These are phyloP conservation scores for Pterostichus madidus DNA, from an alignment of 2,888 invertebrate genomes.

Conservation along the genomic window DNA sequence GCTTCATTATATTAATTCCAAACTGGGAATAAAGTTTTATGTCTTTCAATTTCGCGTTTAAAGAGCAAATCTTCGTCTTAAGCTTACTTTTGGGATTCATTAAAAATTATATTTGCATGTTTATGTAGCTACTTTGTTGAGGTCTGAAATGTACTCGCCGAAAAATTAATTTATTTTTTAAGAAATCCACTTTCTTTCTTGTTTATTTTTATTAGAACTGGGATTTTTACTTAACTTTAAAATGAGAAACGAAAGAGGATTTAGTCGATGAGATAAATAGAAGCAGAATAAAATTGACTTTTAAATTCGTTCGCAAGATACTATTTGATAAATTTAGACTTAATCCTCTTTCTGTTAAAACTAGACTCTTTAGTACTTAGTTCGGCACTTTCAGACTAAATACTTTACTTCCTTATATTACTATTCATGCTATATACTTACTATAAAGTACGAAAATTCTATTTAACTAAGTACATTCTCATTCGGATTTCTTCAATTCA, in stretches of 20 bases:
- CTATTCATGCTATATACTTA: too few species aligned
- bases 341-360: too few species aligned
- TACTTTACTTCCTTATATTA: too few species aligned
- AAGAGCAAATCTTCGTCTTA: conserved; percentile 23
- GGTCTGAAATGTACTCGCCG: conserved; percentile 9
- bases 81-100: conserved; percentile 30
- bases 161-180: conserved; percentile 3
- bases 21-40: conserved; percentile 44
- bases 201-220: not conserved
- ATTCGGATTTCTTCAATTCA: too few species aligned
- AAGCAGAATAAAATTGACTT: too few species aligned
- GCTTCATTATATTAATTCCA: conserved; percentile 28
- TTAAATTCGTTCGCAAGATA: too few species aligned
- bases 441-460: too few species aligned
- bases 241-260: conserved; percentile 5
- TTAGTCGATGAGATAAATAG: not conserved
- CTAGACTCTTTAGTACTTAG: too few species aligned
- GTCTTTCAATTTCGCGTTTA: conserved; percentile 36
- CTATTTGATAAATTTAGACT: too few species aligned
- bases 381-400: too few species aligned
- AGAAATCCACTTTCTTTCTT: conserved; percentile 4
- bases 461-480: too few species aligned
- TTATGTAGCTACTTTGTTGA: conserved; percentile 34
- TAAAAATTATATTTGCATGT: conserved; percentile 37
- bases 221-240: not conserved